A percentile compares a stretch with the other conserved stretches of the same genome.
phyloP scores from a whole-genome alignment of 2,888 invertebrate species.

The Bombylius discolor region DNA sequence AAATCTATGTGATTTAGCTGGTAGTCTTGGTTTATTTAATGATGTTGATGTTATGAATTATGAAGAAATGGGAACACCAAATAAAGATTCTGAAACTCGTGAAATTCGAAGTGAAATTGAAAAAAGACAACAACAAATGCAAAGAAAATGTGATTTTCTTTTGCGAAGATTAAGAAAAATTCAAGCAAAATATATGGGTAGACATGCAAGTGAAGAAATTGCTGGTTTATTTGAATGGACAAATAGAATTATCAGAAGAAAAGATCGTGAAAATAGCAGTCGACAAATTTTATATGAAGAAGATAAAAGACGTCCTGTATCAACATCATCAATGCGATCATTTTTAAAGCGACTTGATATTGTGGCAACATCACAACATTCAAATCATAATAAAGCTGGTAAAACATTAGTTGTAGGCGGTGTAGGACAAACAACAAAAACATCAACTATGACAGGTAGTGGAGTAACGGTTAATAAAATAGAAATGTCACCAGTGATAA shows the following conservation, averaged over 20 bases:
- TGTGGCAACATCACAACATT: conserved; percentile 26
- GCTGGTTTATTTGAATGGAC: conserved; percentile 63
- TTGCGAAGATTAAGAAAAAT: conserved; percentile 60
- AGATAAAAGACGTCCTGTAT: conserved; percentile 36
- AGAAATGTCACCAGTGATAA: conserved; percentile 23
- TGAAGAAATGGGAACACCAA: conserved; percentile 13
- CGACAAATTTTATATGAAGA: conserved; percentile 24
- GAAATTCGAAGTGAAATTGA: conserved; percentile 28
- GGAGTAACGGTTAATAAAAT: conserved; percentile 1
- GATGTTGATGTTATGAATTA: conserved; percentile 18
- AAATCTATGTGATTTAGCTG: conserved; percentile 30
- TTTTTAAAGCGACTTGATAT: conserved; percentile 34
- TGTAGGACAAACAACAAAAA: neutral
- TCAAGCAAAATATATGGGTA: conserved; percentile 61
- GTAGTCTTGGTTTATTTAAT: conserved; percentile 21
- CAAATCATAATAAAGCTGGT: conserved; percentile 20
- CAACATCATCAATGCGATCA: conserved; percentile 42
- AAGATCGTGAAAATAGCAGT: conserved; percentile 18
- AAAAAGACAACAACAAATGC: conserved; percentile 39
- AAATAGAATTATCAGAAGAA: conserved; percentile 37
- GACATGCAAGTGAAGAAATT: conserved; percentile 66
- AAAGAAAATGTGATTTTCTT: conserved; percentile 58
- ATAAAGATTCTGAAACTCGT: conserved; percentile 12
- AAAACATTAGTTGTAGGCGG: conserved; percentile 12
- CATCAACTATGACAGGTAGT: neutral